Evolutionary conservation across 2,797 vertebrate genomes (phyloP).

Genomic region (Pipistrellus nathusii): DNA sequence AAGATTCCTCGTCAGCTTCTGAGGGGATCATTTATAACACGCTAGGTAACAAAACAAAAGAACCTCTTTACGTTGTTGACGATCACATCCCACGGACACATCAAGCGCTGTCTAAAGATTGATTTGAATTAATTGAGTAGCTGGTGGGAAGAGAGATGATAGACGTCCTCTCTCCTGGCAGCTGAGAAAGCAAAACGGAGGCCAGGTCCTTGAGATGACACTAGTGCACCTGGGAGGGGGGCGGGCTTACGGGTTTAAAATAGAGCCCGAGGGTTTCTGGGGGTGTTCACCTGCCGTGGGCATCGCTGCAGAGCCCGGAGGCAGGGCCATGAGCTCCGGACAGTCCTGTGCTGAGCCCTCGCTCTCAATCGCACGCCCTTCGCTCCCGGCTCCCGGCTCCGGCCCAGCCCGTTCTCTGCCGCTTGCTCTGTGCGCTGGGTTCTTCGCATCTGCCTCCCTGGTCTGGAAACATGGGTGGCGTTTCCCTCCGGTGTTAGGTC

Average conservation of each 20-base stretch:
- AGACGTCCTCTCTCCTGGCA: background rate
- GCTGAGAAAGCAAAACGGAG: slow-evolving; percentile 40
- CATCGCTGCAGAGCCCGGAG: background rate
- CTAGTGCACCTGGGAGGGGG: background rate
- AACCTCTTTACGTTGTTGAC: slow-evolving; percentile 57
- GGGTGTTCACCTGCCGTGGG: background rate
- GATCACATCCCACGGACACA: slow-evolving; percentile 32
- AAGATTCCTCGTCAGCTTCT: slow-evolving; percentile 45
- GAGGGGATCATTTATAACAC: slow-evolving; percentile 36
- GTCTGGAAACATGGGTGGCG: background rate
- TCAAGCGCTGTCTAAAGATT: slow-evolving; percentile 61
- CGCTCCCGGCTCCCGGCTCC: background rate
- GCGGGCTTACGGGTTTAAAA: background rate
- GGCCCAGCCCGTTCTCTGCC: background rate
- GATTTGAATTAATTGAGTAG: slow-evolving; percentile 71
- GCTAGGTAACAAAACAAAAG: slow-evolving; percentile 64
- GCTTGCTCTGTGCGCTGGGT: background rate
- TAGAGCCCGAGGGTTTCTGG: background rate
- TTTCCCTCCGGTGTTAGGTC: background rate
- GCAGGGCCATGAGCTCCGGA: accelerated
- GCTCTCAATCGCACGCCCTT: background rate
- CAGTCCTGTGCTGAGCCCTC: accelerated
- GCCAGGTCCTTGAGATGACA: background rate
- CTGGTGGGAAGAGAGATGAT: slow-evolving; percentile 64
- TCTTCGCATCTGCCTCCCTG: background rate